A percentile compares a stretch with the other conserved stretches of the same genome.
Conservation (phyloP, 2,797 vertebrate genomes). For the Brachymystax lenok region DNA sequence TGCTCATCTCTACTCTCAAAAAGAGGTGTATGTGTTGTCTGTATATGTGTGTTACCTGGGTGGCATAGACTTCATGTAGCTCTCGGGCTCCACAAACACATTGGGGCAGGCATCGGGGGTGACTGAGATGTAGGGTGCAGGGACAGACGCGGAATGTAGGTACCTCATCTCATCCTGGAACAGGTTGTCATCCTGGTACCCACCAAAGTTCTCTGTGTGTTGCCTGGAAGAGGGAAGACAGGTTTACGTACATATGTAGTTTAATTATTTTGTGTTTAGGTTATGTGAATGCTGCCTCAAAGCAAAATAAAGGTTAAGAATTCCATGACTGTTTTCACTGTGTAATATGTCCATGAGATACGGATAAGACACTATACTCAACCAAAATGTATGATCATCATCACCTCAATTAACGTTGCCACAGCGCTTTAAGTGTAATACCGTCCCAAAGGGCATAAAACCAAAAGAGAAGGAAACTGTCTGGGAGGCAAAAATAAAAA, state of each 20-base stretch:
- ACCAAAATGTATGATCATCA: neutral
- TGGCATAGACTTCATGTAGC: constrained; percentile 99
- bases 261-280: neutral
- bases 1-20: neutral
- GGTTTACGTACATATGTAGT: neutral
- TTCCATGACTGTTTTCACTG: neutral
- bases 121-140: constrained; percentile 97
- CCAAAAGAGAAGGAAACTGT: no score
- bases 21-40: no score
- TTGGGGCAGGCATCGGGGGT: constrained; percentile 97
- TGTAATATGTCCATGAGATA: neutral
- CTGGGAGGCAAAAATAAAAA: no score
- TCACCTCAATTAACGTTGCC: neutral
- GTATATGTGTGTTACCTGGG: constrained; percentile 82
- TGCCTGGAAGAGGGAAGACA: constrained; percentile 77
- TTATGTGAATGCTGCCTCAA: neutral
- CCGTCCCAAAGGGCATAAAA: no score
- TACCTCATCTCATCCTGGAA: constrained; percentile 99
- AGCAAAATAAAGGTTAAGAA: no score
- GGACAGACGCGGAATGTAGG: constrained; percentile 94
- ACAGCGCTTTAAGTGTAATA: no score
- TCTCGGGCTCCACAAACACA: constrained; percentile 97
- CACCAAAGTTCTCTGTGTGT: constrained; percentile 95
- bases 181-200: constrained; percentile 95
- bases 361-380: neutral